phyloP scores from a whole-genome alignment of 2,888 invertebrate genomes.

The Lithophane semibrunnea region DNA sequence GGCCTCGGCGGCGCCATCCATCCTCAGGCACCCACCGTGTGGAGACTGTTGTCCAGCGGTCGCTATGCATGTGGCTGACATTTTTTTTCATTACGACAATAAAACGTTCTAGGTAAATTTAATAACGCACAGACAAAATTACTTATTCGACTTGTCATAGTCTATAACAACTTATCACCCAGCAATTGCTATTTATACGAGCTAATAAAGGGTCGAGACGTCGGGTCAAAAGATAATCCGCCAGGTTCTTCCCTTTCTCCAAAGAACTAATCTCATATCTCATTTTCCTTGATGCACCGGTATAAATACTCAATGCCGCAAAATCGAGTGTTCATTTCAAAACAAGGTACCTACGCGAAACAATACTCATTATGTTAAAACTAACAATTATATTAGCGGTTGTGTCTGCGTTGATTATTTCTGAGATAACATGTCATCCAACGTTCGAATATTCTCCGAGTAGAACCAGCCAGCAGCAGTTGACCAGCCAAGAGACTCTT shows the following conservation, averaged over 20 bases:
- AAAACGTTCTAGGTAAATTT: not conserved
- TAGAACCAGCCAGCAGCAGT: not conserved
- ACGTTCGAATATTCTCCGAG: not conserved
- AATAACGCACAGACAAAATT: not conserved
- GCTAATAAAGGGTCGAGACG: slow-evolving; percentile 13
- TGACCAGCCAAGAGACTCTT: not conserved
- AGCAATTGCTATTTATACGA: not conserved
- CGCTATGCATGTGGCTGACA: too few species aligned
- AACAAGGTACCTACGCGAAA: not conserved
- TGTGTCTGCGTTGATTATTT: slow-evolving; percentile 20
- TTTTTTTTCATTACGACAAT: too few species aligned
- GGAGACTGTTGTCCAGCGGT: too few species aligned
- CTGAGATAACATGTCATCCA: slow-evolving; percentile 25
- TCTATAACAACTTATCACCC: slow-evolving; percentile 6
- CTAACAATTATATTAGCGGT: not conserved
- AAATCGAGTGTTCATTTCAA: slow-evolving; percentile 4
- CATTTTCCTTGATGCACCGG: not conserved
- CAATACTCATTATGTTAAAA: slow-evolving; percentile 29
- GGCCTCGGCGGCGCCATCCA: too few species aligned
- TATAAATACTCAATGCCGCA: slow-evolving; percentile 34
- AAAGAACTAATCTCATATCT: slow-evolving; percentile 1
- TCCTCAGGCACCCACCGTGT: too few species aligned
- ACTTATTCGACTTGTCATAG: not conserved
- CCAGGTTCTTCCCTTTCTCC: slow-evolving; percentile 37
- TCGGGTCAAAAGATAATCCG: slow-evolving; percentile 32